phyloP scores from a whole-genome alignment of 2,797 vertebrate genomes.

The Poeciliopsis infans region DNA sequence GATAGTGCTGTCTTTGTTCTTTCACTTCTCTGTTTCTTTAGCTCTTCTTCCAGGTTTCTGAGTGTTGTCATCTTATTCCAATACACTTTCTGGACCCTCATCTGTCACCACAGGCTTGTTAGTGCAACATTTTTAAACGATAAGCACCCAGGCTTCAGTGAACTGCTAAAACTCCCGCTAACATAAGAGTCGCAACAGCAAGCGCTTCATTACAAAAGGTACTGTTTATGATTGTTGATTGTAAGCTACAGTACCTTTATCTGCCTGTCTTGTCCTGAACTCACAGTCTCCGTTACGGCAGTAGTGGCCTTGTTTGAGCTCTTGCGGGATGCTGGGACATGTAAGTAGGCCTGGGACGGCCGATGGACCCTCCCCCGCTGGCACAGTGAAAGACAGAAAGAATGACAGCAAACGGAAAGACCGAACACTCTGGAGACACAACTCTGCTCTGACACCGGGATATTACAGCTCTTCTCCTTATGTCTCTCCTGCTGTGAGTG shows the following conservation, averaged over 20 bases:
- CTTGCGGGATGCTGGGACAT: conserved; percentile 77
- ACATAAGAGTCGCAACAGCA: conserved; percentile 13
- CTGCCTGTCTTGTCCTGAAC: conserved; percentile 56
- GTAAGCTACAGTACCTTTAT: conserved; percentile 72
- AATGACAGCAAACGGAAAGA: conserved; percentile 62
- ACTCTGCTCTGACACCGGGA: conserved; percentile 30
- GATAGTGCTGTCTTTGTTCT: neutral
- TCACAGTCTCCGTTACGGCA: conserved; percentile 57
- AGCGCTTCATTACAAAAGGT: conserved; percentile 5
- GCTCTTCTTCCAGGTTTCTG: conserved; percentile 5
- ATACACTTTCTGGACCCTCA: conserved; percentile 38
- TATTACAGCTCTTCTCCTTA: conserved; percentile 18
- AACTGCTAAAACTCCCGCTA: conserved; percentile 53
- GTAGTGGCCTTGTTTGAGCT: conserved; percentile 67
- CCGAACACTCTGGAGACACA: conserved; percentile 28
- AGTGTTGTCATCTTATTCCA: conserved; percentile 3
- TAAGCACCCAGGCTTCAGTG: conserved; percentile 15
- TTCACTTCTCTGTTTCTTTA: neutral
- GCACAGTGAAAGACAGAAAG: conserved; percentile 50
- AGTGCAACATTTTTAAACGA: conserved; percentile 29
- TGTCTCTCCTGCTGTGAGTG: conserved; percentile 40
- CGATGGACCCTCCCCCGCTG: conserved; percentile 68
- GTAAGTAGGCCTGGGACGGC: conserved; percentile 74
- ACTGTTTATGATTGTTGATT: conserved; percentile 21
- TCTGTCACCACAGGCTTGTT: conserved; percentile 20